phyloP scores from a whole-genome alignment of 2,888 invertebrate species.

The Tetranychus piercei region DNA sequence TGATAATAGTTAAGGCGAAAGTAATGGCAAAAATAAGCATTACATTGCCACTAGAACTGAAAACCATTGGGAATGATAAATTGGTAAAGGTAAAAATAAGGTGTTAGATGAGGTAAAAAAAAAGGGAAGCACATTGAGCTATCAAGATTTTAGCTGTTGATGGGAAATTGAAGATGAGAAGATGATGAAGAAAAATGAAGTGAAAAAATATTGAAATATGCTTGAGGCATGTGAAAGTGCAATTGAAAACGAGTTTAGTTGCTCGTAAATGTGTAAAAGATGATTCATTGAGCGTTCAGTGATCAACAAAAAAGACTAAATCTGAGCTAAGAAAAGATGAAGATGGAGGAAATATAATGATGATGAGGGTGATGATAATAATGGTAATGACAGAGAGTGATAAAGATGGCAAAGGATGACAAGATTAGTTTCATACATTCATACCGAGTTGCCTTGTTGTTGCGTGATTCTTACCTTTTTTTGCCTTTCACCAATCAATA shows the following conservation, averaged over 20 bases:
- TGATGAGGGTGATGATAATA: neutral
- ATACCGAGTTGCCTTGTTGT: slow-evolving; percentile 2
- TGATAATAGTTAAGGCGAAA: too few species aligned
- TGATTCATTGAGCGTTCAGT: too few species aligned
- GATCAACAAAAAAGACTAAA: neutral
- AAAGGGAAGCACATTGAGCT: neutral
- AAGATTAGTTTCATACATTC: neutral
- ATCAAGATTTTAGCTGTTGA: neutral
- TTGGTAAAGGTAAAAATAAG: neutral
- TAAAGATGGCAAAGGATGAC: neutral
- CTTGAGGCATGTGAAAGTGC: neutral
- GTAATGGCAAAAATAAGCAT: too few species aligned
- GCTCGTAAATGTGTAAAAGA: too few species aligned
- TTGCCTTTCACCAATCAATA: neutral
- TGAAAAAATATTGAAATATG: neutral
- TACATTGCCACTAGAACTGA: neutral
- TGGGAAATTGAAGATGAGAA: neutral
- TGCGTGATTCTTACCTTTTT: neutral
- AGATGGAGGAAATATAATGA: neutral
- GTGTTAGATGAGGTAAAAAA: neutral
- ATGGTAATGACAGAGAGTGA: neutral
- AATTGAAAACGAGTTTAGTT: too few species aligned
- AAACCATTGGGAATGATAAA: neutral
- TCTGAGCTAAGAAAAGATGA: neutral
- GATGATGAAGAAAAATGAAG: neutral